These are phyloP conservation scores for Julus scandinavius DNA, from an alignment of 2,888 invertebrate species.

Conservation along the genomic window DNA sequence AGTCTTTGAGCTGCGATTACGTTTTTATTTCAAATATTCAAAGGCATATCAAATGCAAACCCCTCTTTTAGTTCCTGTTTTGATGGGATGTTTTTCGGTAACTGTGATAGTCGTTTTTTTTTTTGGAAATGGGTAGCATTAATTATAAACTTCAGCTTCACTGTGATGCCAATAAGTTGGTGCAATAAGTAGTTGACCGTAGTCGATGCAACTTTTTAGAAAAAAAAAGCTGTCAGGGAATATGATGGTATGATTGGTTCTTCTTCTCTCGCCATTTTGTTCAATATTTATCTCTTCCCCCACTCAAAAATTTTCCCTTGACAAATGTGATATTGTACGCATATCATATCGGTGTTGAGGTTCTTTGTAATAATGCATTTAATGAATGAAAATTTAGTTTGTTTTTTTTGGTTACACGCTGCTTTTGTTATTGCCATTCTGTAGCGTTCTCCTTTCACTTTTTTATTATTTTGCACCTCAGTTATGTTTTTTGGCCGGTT, in stretches of 20 bases:
- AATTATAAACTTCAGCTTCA: not conserved
- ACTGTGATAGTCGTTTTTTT: conserved; percentile 33
- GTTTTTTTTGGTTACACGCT: not conserved
- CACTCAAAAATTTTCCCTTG: conserved; percentile 2
- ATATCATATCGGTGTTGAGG: conserved; percentile 18
- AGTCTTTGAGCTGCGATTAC: not conserved
- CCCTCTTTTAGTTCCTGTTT: not conserved
- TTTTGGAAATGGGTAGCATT: not conserved
- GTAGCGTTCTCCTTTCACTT: conserved; percentile 3
- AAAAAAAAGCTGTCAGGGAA: not conserved
- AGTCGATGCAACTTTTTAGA: not conserved
- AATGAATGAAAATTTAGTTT: not conserved
- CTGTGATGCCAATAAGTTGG: conserved; percentile 17
- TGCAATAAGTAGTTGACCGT: not conserved
- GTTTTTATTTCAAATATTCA: not conserved
- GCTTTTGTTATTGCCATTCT: not conserved
- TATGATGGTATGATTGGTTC: conserved; percentile 22
- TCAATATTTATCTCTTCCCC: not conserved
- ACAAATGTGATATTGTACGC: conserved; percentile 12
- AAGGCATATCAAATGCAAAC: not conserved
- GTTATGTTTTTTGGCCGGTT: not conserved
- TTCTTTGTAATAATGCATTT: not conserved
- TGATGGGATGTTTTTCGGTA: conserved; percentile 23
- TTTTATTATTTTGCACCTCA: not conserved
- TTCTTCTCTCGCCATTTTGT: not conserved